Evolutionary conservation across 2,113 vertebrate genomes (phyloP).

Genomic region (Lophochroa leadbeateri): DNA sequence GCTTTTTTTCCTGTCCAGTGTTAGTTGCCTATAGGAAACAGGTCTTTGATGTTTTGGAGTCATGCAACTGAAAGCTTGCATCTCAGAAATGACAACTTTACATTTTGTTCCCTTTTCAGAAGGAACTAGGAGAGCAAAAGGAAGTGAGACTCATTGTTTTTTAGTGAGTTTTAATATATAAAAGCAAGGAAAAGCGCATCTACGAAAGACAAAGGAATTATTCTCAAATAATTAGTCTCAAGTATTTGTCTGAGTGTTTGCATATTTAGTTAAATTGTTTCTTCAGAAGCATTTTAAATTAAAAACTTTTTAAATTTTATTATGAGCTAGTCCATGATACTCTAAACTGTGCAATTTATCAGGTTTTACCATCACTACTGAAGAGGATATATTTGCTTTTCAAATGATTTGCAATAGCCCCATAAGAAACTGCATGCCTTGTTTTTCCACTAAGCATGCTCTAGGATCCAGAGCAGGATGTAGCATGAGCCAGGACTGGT

Average conservation of each 20-base stretch:
- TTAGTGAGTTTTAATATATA: background rate
- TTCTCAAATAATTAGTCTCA: background rate
- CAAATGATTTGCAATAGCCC: background rate
- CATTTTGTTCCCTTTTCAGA: background rate
- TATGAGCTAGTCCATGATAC: background rate
- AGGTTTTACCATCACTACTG: background rate
- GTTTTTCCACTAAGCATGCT: background rate
- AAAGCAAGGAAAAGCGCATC: background rate
- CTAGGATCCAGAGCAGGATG: background rate
- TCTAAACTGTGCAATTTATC: background rate
- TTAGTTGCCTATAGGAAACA: background rate
- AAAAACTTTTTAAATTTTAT: background rate
- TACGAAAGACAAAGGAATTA: background rate
- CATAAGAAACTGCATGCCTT: background rate
- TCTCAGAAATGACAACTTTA: background rate
- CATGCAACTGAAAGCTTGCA: background rate
- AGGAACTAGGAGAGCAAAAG: background rate
- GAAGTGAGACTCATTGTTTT: background rate
- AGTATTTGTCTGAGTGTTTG: background rate
- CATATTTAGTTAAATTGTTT: background rate
- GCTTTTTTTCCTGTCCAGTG: background rate
- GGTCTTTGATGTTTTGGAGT: background rate
- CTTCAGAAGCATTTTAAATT: background rate
- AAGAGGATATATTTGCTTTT: background rate
- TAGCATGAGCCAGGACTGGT: background rate